Percentiles rank a stretch among this genome's conserved stretches.
These are phyloP conservation scores for Doris montereyensis DNA, from an alignment of 2,888 invertebrate genomes.

Conservation along the genomic window DNA sequence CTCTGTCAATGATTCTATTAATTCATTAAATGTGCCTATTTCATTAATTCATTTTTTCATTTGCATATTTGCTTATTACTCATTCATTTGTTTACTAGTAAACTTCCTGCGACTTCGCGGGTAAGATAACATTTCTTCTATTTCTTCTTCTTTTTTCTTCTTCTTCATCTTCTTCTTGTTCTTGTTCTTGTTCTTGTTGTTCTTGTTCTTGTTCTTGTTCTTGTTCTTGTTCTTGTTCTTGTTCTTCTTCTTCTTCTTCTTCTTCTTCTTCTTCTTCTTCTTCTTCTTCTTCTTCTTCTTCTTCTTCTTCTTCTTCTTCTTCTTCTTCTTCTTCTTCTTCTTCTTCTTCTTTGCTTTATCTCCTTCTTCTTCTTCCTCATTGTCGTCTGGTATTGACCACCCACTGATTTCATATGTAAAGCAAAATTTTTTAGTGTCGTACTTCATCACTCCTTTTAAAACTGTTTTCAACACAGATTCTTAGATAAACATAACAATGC, in stretches of 20 bases:
- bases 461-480: too few species aligned
- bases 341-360: conserved; percentile 51
- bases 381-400: too few species aligned
- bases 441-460: too few species aligned
- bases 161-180: conserved; percentile 1
- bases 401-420: too few species aligned
- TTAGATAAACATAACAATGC: too few species aligned
- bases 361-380: background rate
- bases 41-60: too few species aligned
- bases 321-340: background rate
- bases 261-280: conserved; percentile 20
- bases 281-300: conserved; percentile 47
- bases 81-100: too few species aligned
- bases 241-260: conserved; percentile 15
- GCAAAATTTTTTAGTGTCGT: too few species aligned
- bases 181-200: conserved; percentile 1
- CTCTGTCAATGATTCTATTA: too few species aligned
- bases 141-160: background rate
- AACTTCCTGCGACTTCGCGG: too few species aligned
- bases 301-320: conserved; percentile 29
- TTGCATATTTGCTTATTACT: too few species aligned
- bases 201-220: conserved; percentile 4
- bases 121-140: background rate
- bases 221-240: conserved; percentile 4
- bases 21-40: too few species aligned